Percentiles rank a stretch among this genome's conserved stretches.
These are phyloP conservation scores for Trachelus iudaicus DNA, from an alignment of 2,888 invertebrate genomes.

Conservation along the genomic window DNA sequence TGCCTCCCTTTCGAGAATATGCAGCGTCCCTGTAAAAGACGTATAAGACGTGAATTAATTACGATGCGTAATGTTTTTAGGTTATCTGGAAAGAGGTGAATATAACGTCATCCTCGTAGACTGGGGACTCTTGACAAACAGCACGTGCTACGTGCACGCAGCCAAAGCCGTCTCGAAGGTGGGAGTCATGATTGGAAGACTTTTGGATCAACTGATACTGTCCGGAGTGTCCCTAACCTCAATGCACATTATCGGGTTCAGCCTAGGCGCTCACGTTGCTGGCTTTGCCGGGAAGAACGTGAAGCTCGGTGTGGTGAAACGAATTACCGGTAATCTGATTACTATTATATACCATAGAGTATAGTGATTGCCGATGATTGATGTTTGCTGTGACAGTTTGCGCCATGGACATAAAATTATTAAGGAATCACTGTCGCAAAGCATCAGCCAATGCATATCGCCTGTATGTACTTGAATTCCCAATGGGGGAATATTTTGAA, in stretches of 20 bases:
- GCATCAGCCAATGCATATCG: not conserved
- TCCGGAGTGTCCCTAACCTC: conserved; percentile 16
- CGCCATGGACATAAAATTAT: not conserved
- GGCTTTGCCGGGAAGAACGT: conserved; percentile 23
- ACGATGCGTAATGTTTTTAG: conserved; percentile 3
- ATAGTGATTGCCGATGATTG: not conserved
- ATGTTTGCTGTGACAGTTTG: not conserved
- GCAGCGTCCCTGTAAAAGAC: not conserved
- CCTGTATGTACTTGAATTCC: not conserved
- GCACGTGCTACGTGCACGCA: conserved; percentile 28
- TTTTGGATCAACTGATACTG: conserved; percentile 24
- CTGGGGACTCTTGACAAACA: conserved; percentile 20
- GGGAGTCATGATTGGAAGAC: conserved; percentile 16
- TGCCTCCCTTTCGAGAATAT: not conserved
- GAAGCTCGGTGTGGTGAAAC: conserved; percentile 22
- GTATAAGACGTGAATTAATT: no score
- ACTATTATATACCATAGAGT: not conserved
- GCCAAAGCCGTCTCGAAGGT: conserved; percentile 19
- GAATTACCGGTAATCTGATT: conserved; percentile 22
- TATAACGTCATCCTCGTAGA: conserved; percentile 23
- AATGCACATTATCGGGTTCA: conserved; percentile 21
- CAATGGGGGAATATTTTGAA: not conserved
- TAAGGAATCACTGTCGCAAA: not conserved
- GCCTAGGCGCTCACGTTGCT: conserved; percentile 21
- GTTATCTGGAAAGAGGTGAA: conserved; percentile 19